Base-by-base conservation (phyloP, 2,888 invertebrate genomes). In the Parnassius glacialis region DNA sequence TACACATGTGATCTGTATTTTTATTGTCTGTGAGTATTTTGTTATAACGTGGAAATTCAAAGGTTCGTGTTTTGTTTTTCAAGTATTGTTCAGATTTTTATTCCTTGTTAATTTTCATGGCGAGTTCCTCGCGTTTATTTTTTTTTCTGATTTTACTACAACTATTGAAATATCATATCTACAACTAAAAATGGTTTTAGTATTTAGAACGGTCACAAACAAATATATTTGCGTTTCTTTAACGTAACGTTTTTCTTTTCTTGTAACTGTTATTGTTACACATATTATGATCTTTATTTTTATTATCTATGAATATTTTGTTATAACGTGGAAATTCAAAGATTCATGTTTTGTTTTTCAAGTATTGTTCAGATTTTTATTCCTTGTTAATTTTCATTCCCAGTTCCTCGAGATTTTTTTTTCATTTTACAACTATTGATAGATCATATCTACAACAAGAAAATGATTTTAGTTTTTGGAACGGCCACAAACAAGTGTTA, bases 401-500 rank as follows among this genome's bases (percentile, higher is more conserved):
- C 11, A 34, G 34, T 34, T 5, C 5, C 34, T 34, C 34, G n/a
- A n/a, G n/a, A n/a, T n/a, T n/a, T n/a, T n/a, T n/a, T n/a, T n/a
- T n/a, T n/a, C n/a, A n/a, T n/a, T n/a, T n/a, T n/a, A n/a, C n/a
- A n/a, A n/a, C n/a, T n/a, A n/a, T n/a, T n/a, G n/a, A n/a, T n/a
- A n/a, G n/a, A n/a, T n/a, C n/a, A n/a, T n/a, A n/a, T n/a, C 2
- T 25, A 25, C 25, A 25, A 25, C 25, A 3, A 1, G 25, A 1
- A 25, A 25, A 2, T 1, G 25, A 3, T 25, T 25, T 25, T 25
- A 25, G 25, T 25, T 25, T 25, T 25, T 2, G 3, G 25, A 25
- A 25, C 25, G 2, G 25, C 3, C 25, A 67, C 66, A 67, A 66
- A 64, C 64, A 61, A 66, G 62, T 41, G 3, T n/a, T n/a, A 50